Evolutionary conservation across 2,113 vertebrate species (phyloP), one percentile per base, ranked within the genome.

Genomic region (Gulo gulo): DNA sequence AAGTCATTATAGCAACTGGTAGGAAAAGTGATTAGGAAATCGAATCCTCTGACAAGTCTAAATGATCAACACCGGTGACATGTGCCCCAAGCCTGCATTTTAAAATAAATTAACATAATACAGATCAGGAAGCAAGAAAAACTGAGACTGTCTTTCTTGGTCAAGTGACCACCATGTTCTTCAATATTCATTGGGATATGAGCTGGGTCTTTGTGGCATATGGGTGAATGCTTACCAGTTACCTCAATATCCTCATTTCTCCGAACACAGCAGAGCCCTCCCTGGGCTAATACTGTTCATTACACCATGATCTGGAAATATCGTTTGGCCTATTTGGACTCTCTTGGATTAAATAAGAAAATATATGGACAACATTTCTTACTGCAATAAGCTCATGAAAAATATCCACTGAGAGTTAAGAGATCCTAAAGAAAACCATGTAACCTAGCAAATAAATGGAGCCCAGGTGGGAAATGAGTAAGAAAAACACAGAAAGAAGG

Each of bases 1-100:
- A 74, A 61, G 67, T 88, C 36, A 55, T 74, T 94, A 94, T 8
- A 67, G 23, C 74, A 93, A 76, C 61, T 2, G 39, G 12, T 26
- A 88, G 65, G 34, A 23, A 96, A 91, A 96, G 24, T 67, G 24
- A 87, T 73, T 20, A 69, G 23, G 63, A 84, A 93, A 95, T 61
- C 4, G 76, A 88, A 8, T 8, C 45, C 42, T 71, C 71, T 81
- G 15, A 91, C 1, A 16, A 81, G 1, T 45, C 21, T 88, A 73
- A 29, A 95, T 61, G 15, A 50, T 88, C 42, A 84, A 52, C 6
- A 23, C 18, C 39, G 65, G 34, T 67, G 84, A 80, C 39, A 34
- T 91, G 65, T 69, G 31, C 7, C 79, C 15, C 42, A 89, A 67
- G 45, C 42, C 23, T 85, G 8, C 47, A 34, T 86, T 93, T 82